Conservation (phyloP, 2,888 invertebrate genomes). For the Thumatha senex region DNA sequence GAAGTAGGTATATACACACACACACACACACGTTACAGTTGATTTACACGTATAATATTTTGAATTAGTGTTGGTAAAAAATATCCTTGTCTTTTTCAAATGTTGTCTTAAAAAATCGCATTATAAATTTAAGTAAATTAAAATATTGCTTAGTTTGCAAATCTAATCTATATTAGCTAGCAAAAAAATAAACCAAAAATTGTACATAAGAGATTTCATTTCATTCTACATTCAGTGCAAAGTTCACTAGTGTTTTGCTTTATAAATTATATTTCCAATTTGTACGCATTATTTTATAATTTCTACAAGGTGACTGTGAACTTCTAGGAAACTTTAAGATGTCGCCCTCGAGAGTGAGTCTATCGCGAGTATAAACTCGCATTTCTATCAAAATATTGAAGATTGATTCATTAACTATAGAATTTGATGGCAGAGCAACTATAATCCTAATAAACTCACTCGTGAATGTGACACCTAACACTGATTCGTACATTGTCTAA, state of each 20-base stretch:
- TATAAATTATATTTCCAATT: slow-evolving; percentile 31
- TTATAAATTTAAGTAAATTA: slow-evolving; percentile 34
- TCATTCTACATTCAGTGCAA: slow-evolving; percentile 53
- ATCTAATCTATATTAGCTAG: slow-evolving; percentile 46
- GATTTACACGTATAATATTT: slow-evolving; percentile 22
- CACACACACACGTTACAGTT: slow-evolving; percentile 17
- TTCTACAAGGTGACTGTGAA: slow-evolving; percentile 39
- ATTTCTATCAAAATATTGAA: too few species aligned
- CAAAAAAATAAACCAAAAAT: slow-evolving; percentile 53
- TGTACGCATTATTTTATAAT: slow-evolving; percentile 35
- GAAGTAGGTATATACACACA: slow-evolving; percentile 16
- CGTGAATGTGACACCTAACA: slow-evolving; percentile 7
- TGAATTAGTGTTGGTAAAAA: slow-evolving; percentile 20
- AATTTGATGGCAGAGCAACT: too few species aligned
- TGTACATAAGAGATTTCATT: slow-evolving; percentile 57
- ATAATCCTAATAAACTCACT: too few species aligned
- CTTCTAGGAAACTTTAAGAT: slow-evolving; percentile 36
- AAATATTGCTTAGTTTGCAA: slow-evolving; percentile 32
- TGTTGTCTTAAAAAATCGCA: slow-evolving; percentile 30
- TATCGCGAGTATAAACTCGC: too few species aligned
- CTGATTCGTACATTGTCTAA: slow-evolving; percentile 40
- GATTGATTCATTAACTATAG: too few species aligned
- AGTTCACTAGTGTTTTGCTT: slow-evolving; percentile 59
- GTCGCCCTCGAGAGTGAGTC: too few species aligned
- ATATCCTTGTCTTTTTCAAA: slow-evolving; percentile 30